A percentile compares a stretch with the other conserved stretches of the same genome.
These are phyloP conservation scores for Stichodactyla mertensii DNA, from an alignment of 64 coral and sea anemone genomes.

Conservation along the genomic window DNA sequence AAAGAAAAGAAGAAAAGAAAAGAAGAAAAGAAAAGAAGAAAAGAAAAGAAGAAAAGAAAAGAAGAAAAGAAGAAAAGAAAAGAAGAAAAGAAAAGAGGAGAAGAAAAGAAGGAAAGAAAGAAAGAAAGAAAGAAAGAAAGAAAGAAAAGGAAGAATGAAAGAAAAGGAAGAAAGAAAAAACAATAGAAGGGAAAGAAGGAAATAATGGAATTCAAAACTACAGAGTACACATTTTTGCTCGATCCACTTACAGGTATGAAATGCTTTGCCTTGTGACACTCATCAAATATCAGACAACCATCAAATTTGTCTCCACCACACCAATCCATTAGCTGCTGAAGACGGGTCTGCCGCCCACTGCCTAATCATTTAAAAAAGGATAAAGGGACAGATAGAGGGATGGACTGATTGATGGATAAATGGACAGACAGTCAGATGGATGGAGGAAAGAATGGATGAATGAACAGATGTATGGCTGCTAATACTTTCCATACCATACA, in stretches of 20 bases:
- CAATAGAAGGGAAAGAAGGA: not conserved
- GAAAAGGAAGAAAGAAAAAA: not conserved
- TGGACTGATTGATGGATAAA: too few species aligned
- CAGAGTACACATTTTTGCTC: not conserved
- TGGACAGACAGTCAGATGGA: not conserved
- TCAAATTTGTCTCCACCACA: conserved; percentile 89
- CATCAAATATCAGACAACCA: conserved; percentile 98
- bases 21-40: too few species aligned
- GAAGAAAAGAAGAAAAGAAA: too few species aligned
- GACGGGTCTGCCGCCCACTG: conserved; percentile 52
- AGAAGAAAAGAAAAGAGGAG: too few species aligned
- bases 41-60: too few species aligned
- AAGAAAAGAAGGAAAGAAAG: not conserved
- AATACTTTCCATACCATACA: too few species aligned
- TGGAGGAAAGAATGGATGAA: not conserved
- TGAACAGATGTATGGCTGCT: not conserved
- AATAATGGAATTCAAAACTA: not conserved
- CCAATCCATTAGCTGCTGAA: conserved; percentile 93
- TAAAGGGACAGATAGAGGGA: too few species aligned
- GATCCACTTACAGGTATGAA: conserved; percentile 84
- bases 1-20: too few species aligned
- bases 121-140: not conserved
- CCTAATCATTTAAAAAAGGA: conserved; percentile 28
- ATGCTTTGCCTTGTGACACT: conserved; percentile 98
- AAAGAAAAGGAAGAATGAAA: not conserved